Evolutionary conservation across 2,888 invertebrate species (phyloP).

Genomic region (Imbricaverruca yamaguchii): DNA sequence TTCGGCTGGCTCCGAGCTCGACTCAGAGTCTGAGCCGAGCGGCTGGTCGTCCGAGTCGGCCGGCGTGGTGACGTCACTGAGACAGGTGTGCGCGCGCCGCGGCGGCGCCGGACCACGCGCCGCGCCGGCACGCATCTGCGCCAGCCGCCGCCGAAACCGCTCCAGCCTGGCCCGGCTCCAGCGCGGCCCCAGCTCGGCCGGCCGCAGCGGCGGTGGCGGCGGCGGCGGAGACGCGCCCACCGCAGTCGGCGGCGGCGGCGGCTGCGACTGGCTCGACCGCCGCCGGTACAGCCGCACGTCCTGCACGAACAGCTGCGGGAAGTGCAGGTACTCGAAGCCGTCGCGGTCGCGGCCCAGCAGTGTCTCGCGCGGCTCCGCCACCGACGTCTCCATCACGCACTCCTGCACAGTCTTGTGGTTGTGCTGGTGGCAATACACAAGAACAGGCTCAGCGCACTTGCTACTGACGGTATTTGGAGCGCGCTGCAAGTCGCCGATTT

Average conservation of each 20-base stretch:
- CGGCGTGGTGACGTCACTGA: not conserved
- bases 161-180: not conserved
- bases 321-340: conserved; percentile 49
- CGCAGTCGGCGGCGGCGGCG: not conserved
- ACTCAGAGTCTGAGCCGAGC: not conserved
- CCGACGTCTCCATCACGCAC: conserved; percentile 45
- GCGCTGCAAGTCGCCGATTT: too few relatives aligned
- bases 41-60: not conserved
- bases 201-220: not conserved
- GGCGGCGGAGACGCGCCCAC: not conserved
- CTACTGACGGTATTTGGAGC: too few relatives aligned
- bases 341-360: conserved; percentile 47
- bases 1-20: not conserved
- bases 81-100: not conserved
- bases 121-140: not conserved
- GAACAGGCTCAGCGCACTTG: too few relatives aligned
- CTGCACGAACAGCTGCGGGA: conserved; percentile 49
- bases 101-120: not conserved
- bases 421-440: conserved; percentile 41
- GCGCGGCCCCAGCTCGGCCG: not conserved
- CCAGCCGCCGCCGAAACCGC: not conserved
- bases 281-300: conserved; percentile 49
- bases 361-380: conserved; percentile 45
- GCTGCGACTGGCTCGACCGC: not conserved
- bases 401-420: conserved; percentile 49